Evolutionary conservation across 2,888 invertebrate genomes (phyloP), one percentile per base, ranked within the genome.

Genomic region (Conops quadrifasciatus): DNA sequence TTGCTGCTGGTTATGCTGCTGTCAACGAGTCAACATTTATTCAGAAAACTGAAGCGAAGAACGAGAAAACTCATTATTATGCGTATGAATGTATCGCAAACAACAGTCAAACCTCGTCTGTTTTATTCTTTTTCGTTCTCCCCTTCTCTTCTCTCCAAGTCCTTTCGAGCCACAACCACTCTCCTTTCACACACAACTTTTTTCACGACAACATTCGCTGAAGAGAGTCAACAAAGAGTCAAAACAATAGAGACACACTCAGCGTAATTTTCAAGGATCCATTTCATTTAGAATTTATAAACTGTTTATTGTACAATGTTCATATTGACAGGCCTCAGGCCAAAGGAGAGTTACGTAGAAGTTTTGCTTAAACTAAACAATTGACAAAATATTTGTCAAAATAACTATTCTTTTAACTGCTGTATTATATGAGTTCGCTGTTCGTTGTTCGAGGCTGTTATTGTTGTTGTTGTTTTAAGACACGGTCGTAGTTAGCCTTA

Each of bases 21-120:
- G 24, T 28, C 67, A 21, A 59, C 24, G 7, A 67, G 67, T 67
- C 67, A 67, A 67, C 67, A 59, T 59, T 60, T 59, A 30, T 36
- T 49, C 30, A 30, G 24, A 47, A 28, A 67, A 60, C 67, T 49
- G 36, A 36, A 36, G 9, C 9, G 36, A 36, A 36, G 36, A 36
- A 36, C 5, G 4, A 26, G 24, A 51, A 62, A 68, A 51, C 68
- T 68, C 51, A 68, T 68, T 68, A 67, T 28, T 45, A 53, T 66
- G 36, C 36, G 36, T 68, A 51, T n/a, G 62, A 60, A 68, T 62
- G 36, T 60, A 68, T 60, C 60, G 51, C 51, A 62, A 51, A 21
- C 36, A 36, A 7, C 36, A 36, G 36, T 36, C 4, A 9, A 7
- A 9, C 9, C 36, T 36, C 36, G 36, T 36, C 36, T 36, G 36